Percentiles rank a stretch among this genome's conserved stretches.
These are phyloP conservation scores for Molanna angustata DNA, from an alignment of 2,888 invertebrate species.

Conservation along the genomic window DNA sequence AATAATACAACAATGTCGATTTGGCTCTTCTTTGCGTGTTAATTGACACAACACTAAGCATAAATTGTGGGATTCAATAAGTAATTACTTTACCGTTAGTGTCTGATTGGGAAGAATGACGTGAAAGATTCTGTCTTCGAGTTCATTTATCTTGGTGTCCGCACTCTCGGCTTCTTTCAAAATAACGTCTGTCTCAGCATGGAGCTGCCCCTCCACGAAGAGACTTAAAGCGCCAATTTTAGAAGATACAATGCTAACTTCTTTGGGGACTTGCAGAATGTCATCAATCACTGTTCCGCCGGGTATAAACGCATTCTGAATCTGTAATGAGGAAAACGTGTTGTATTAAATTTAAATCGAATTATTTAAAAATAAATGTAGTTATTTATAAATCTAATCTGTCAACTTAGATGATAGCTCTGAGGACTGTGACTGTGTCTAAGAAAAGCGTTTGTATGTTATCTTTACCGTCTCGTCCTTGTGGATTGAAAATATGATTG, in stretches of 20 bases:
- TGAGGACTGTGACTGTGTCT: not conserved
- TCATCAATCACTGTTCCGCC: conserved; percentile 19
- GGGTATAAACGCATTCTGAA: conserved; percentile 5
- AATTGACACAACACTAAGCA: no score
- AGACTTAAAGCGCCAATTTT: conserved; percentile 13
- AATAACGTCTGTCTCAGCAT: conserved; percentile 12
- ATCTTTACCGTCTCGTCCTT: no score
- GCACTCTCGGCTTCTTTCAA: conserved; percentile 10
- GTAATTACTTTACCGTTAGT: conserved; percentile 20
- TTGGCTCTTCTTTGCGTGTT: no score
- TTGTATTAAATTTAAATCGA: no score
- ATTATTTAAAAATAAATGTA: no score
- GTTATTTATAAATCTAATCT: no score
- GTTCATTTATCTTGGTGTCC: conserved; percentile 5
- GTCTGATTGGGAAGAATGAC: conserved; percentile 16
- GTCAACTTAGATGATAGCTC: no score
- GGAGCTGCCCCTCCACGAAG: conserved; percentile 8
- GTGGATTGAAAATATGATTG: no score
- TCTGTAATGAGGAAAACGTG: no score
- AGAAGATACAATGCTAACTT: conserved; percentile 19
- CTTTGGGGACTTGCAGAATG: conserved; percentile 18
- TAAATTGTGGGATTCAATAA: no score
- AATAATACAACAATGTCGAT: no score
- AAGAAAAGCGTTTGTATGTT: not conserved
- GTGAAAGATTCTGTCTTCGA: conserved; percentile 14